Conservation (phyloP, 1,140 invertebrate genomes). For the Orchestia grillus region DNA sequence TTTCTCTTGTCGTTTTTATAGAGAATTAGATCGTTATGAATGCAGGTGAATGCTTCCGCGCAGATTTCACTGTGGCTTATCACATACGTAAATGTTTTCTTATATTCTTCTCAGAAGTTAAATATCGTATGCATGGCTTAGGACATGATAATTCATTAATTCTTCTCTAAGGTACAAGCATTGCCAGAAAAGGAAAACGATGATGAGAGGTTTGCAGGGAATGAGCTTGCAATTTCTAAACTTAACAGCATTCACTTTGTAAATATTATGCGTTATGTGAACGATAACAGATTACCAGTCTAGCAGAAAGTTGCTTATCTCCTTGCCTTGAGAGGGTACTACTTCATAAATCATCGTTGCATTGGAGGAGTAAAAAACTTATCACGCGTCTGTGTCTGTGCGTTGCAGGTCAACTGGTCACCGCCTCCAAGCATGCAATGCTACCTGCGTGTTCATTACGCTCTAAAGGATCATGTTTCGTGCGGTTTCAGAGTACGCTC, state of each 20-base stretch:
- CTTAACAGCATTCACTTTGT: neutral
- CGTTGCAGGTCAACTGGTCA: too few species aligned
- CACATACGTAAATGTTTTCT: neutral
- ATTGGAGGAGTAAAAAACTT: neutral
- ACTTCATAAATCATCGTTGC: neutral
- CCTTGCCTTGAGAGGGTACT: neutral
- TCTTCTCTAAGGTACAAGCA: too few species aligned
- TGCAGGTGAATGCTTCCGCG: neutral
- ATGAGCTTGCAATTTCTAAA: neutral
- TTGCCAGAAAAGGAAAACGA: too few species aligned
- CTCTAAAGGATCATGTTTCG: too few species aligned
- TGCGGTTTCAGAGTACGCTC: neutral
- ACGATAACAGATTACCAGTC: neutral
- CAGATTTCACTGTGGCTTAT: neutral
- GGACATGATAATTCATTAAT: too few species aligned
- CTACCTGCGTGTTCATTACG: too few species aligned
- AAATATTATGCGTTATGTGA: neutral
- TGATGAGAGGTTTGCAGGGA: too few species aligned
- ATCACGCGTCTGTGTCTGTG: too few species aligned
- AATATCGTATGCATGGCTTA: neutral
- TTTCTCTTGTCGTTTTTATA: neutral
- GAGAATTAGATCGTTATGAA: neutral
- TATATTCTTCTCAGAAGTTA: neutral
- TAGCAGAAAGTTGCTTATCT: neutral
- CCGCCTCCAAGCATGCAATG: too few species aligned